A percentile compares a stretch with the other conserved stretches of the same genome.
Evolutionary conservation across 2,888 invertebrate genomes (phyloP).

Genomic region (Auanema freiburgensis): DNA sequence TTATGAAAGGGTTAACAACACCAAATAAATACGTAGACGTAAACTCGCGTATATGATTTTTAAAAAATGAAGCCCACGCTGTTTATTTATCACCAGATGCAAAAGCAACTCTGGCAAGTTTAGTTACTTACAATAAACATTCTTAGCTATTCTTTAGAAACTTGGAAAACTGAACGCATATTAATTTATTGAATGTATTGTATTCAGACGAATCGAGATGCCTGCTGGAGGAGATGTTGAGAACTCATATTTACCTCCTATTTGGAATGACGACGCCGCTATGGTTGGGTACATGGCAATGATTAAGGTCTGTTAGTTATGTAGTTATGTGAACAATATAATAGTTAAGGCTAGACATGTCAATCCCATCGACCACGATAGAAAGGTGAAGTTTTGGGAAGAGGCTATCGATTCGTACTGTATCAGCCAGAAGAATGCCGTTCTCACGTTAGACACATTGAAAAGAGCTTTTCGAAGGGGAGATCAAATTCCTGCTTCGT

Average conservation of each 20-base stretch:
- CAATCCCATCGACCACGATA: constrained; percentile 55
- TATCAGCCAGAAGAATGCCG: constrained; percentile 39
- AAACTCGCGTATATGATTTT: too few species aligned
- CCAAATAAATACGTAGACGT: too few species aligned
- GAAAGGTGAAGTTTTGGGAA: constrained; percentile 55
- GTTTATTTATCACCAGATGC: too few species aligned
- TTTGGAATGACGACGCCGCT: constrained; percentile 35
- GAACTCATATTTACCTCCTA: constrained; percentile 25
- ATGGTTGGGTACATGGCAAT: constrained; percentile 54
- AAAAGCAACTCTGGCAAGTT: too few species aligned
- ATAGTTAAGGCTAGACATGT: constrained; percentile 43
- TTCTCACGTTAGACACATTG: constrained; percentile 40
- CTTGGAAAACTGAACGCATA: too few species aligned
- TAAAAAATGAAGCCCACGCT: too few species aligned
- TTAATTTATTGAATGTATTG: too few species aligned
- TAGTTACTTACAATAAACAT: too few species aligned
- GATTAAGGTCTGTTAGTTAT: constrained; percentile 38
- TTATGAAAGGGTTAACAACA: too few species aligned
- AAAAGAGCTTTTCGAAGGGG: constrained; percentile 54
- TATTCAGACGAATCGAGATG: too few species aligned
- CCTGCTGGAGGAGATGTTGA: too few species aligned
- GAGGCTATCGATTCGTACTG: constrained; percentile 44
- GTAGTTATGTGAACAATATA: background rate
- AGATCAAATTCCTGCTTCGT: constrained; percentile 48
- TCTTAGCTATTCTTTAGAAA: too few species aligned